phyloP scores from a whole-genome alignment of 2,113 vertebrate species.

The Siniperca knerii region DNA sequence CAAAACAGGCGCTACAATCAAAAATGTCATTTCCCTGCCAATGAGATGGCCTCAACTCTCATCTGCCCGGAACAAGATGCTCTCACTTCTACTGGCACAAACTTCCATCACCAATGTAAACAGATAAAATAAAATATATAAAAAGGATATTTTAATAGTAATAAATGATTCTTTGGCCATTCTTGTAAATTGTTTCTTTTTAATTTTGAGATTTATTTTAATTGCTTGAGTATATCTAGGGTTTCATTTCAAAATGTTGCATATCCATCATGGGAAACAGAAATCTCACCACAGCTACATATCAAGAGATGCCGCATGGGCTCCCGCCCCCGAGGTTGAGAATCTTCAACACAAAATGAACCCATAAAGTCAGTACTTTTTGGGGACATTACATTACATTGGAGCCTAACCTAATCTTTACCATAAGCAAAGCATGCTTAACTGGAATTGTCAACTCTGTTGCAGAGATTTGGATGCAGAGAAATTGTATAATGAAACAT shows the following conservation, averaged over 20 bases:
- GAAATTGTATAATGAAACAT: too few species aligned
- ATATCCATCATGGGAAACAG: background rate
- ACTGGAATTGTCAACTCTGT: too few species aligned
- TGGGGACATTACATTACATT: background rate
- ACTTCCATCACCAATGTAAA: constrained; percentile 13
- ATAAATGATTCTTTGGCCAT: background rate
- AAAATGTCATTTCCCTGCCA: constrained; percentile 79
- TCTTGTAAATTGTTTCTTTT: background rate
- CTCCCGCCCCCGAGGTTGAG: background rate
- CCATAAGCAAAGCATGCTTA: background rate
- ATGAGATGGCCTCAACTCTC: constrained; percentile 14
- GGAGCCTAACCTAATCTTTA: background rate
- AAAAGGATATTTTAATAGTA: too few species aligned
- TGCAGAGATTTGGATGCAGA: too few species aligned
- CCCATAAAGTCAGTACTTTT: background rate
- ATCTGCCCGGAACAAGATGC: constrained; percentile 11
- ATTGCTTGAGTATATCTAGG: background rate
- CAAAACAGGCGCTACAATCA: constrained; percentile 78
- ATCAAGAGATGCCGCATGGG: background rate
- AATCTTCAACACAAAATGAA: background rate
- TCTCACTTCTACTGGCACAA: background rate
- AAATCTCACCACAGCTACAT: background rate
- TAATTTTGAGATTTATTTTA: background rate
- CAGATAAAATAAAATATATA: background rate
- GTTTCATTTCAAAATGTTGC: background rate